phyloP scores from a whole-genome alignment of 1,140 invertebrate species.

The Aphaenogaster rudis region DNA sequence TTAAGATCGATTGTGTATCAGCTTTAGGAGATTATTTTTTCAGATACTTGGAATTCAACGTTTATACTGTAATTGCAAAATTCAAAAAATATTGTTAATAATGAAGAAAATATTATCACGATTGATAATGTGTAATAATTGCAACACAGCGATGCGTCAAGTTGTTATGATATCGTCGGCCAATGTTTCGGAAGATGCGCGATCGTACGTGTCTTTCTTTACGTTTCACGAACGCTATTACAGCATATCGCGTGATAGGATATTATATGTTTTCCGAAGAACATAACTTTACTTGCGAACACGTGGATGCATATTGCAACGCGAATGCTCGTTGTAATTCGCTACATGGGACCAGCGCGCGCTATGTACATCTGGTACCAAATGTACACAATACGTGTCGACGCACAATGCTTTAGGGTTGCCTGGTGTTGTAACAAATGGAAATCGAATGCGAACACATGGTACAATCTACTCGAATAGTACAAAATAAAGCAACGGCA shows the following conservation, averaged over 20 bases:
- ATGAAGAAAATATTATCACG: background rate
- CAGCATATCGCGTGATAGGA: background rate
- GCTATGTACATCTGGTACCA: slow-evolving; percentile 37
- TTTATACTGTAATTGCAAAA: background rate
- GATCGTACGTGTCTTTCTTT: background rate
- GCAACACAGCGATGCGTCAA: background rate
- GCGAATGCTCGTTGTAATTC: slow-evolving; percentile 2
- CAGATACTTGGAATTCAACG: background rate
- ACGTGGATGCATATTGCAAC: background rate
- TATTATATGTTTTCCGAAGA: background rate
- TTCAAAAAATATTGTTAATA: background rate
- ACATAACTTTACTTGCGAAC: background rate
- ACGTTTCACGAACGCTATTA: slow-evolving; percentile 19
- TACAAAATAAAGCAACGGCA: background rate
- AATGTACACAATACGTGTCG: slow-evolving; percentile 29
- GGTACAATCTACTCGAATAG: slow-evolving; percentile 3
- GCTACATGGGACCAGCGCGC: background rate
- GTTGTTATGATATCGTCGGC: background rate
- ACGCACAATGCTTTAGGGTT: slow-evolving; percentile 38
- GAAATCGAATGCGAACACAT: slow-evolving; percentile 21
- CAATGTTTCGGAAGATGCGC: background rate
- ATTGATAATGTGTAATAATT: background rate
- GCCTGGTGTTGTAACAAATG: slow-evolving; percentile 35
- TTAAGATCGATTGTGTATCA: background rate
- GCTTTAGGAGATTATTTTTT: background rate